Percentiles rank a stretch among this genome's conserved stretches.
Evolutionary conservation across 2,797 vertebrate genomes (phyloP).

Genomic region (Argya squamiceps): DNA sequence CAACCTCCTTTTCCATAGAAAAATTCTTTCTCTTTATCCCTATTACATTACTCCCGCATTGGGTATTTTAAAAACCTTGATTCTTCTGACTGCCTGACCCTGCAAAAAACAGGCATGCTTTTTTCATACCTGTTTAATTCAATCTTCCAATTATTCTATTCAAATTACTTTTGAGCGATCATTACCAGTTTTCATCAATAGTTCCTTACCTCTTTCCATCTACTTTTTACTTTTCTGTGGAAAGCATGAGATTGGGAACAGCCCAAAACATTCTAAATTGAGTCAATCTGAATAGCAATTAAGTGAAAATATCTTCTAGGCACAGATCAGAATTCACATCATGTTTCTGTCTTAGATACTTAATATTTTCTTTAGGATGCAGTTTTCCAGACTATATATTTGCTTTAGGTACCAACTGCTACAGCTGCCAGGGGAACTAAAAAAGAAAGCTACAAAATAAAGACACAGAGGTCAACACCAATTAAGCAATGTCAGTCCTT

Average conservation of each 20-base stretch:
- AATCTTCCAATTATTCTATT: not conserved
- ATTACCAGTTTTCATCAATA: not conserved
- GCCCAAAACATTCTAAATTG: not conserved
- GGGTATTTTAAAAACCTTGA: not conserved
- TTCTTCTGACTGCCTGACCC: not conserved
- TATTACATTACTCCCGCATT: not conserved
- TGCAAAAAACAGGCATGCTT: not conserved
- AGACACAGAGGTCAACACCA: not conserved
- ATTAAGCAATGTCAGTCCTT: not conserved
- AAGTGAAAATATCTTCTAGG: not conserved
- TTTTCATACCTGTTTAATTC: not conserved
- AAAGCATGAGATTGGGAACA: not conserved
- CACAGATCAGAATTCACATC: not conserved
- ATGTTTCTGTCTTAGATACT: not conserved
- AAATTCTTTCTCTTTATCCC: not conserved
- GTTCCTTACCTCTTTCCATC: not conserved
- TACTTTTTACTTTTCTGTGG: not conserved
- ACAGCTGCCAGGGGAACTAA: not conserved
- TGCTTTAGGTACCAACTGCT: not conserved
- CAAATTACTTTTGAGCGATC: not conserved
- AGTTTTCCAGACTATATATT: not conserved
- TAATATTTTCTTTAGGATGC: not conserved
- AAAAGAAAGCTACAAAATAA: not conserved
- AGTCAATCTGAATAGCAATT: not conserved
- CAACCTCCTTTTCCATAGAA: not conserved